Evolutionary conservation across 2,797 vertebrate species (phyloP).

Genomic region (Aselliscus stoliczkanus): DNA sequence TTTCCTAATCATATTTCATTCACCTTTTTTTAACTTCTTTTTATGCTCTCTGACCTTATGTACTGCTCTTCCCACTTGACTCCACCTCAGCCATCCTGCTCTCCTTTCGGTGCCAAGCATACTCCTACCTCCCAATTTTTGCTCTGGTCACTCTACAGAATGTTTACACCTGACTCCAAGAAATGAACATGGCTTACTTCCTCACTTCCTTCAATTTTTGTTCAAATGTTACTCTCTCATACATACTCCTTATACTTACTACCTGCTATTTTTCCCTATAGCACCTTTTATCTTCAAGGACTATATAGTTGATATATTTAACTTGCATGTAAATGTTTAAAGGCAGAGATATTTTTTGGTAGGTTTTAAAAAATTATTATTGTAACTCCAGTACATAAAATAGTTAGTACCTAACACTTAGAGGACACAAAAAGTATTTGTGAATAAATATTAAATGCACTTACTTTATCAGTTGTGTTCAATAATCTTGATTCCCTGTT

Average conservation of each 20-base stretch:
- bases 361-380: neutral
- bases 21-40: neutral
- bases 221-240: neutral
- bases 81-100: neutral
- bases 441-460: neutral
- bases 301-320: neutral
- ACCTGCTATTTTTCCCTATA: neutral
- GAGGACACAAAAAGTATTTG: neutral
- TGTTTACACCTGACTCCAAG: neutral
- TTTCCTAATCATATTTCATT: neutral
- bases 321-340: neutral
- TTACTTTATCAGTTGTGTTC: neutral
- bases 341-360: neutral
- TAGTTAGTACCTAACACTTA: neutral
- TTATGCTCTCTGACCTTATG: neutral
- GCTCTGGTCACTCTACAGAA: neutral
- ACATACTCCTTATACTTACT: neutral
- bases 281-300: neutral
- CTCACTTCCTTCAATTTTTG: neutral
- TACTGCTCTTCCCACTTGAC: neutral
- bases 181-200: neutral
- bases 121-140: neutral
- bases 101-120: neutral
- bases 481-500: neutral
- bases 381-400: neutral